Conservation (phyloP, 2,888 invertebrate species). For the Nowickia ferox region DNA sequence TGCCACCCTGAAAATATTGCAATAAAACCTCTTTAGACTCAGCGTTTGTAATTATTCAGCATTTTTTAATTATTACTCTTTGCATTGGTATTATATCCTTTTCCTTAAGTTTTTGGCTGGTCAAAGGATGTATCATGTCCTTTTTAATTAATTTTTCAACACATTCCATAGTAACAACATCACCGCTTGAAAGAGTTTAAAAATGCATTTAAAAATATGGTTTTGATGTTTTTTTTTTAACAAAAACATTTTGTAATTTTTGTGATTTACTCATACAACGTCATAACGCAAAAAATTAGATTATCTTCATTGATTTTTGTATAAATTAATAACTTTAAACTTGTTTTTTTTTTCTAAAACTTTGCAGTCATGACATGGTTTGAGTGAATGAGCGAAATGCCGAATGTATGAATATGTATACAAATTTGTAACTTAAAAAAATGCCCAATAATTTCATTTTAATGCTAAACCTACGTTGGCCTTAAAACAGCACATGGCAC, state of each 20-base stretch:
- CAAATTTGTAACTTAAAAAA: no score
- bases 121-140: slow-evolving; percentile 98
- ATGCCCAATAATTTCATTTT: no score
- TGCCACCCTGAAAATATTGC: slow-evolving; percentile 90
- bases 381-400: no score
- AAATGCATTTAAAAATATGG: neutral
- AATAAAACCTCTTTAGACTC: slow-evolving; percentile 4
- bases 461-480: slow-evolving; percentile 88
- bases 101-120: slow-evolving; percentile 91
- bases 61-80: slow-evolving; percentile 85
- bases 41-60: neutral
- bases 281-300: no score
- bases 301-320: no score
- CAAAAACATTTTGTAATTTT: neutral
- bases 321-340: no score
- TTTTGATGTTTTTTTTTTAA: no score
- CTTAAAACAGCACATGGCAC: slow-evolving; percentile 96
- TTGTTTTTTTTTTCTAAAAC: no score
- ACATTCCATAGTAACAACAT: slow-evolving; percentile 98
- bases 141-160: slow-evolving; percentile 97
- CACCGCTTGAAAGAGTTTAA: slow-evolving; percentile 87
- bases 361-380: no score
- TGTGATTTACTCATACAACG: neutral
- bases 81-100: slow-evolving; percentile 96
- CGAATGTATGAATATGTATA: no score